A percentile compares a stretch with the other conserved stretches of the same genome.
These are phyloP conservation scores for Ditula angustiorana DNA, from an alignment of 2,888 invertebrate species.

Conservation along the genomic window DNA sequence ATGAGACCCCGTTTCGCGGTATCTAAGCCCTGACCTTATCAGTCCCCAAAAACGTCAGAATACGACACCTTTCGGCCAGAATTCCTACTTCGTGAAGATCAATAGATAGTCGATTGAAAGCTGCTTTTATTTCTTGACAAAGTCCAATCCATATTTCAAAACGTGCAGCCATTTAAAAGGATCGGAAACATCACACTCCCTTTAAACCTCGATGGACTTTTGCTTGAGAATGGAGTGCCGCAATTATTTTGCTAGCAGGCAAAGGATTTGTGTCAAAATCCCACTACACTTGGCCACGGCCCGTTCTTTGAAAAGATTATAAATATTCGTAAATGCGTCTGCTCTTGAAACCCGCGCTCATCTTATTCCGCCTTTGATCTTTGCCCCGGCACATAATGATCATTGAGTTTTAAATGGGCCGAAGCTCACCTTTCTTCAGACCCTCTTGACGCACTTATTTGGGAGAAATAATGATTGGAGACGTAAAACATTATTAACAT, in stretches of 20 bases:
- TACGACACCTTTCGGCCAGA: no score
- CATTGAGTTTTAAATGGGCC: slow-evolving; percentile 36
- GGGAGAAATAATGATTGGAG: slow-evolving; percentile 24
- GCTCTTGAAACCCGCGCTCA: slow-evolving; percentile 17
- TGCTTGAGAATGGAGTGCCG: not conserved
- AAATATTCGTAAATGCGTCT: slow-evolving; percentile 23
- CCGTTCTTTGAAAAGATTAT: slow-evolving; percentile 13
- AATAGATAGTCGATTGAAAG: no score
- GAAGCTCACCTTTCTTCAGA: slow-evolving; percentile 15
- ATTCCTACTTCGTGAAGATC: no score
- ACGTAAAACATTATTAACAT: not conserved
- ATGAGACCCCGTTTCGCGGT: no score
- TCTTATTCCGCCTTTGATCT: slow-evolving; percentile 31
- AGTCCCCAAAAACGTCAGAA: no score
- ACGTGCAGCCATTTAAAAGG: not conserved
- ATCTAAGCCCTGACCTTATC: no score
- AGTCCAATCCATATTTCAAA: not conserved
- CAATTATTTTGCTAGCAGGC: not conserved
- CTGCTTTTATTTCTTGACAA: not conserved
- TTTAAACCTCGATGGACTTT: not conserved
- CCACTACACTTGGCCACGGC: slow-evolving; percentile 16
- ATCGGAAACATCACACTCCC: not conserved
- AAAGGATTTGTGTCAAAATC: slow-evolving; percentile 3
- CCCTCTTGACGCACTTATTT: slow-evolving; percentile 15
- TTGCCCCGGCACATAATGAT: slow-evolving; percentile 34